phyloP scores from a whole-genome alignment of 2,113 vertebrate species.

The Muntiacus reevesi region DNA sequence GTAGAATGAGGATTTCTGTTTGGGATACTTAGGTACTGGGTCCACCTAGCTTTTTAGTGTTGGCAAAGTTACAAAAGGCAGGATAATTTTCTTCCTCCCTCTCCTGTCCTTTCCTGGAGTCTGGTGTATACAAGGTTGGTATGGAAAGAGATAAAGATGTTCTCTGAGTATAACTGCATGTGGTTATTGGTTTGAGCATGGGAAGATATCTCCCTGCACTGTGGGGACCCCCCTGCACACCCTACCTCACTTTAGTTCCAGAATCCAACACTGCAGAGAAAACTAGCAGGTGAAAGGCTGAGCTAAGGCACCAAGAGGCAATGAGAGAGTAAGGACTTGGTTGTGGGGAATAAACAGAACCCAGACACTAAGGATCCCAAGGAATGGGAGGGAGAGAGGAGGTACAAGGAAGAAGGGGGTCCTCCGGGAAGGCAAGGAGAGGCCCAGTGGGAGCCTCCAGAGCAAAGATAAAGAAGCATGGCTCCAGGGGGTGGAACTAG shows the following conservation, averaged over 20 bases:
- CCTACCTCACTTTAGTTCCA: background rate
- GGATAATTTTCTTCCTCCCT: background rate
- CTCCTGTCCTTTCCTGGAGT: background rate
- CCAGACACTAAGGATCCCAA: background rate
- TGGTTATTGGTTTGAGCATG: background rate
- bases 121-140: background rate
- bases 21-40: background rate
- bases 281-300: background rate
- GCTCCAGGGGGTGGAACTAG: background rate
- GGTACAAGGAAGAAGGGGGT: background rate
- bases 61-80: background rate
- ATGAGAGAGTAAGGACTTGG: background rate
- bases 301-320: background rate
- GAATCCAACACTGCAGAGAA: background rate
- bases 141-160: background rate
- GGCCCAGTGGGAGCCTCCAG: background rate
- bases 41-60: background rate
- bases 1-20: background rate
- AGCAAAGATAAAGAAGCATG: background rate
- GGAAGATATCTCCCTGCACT: background rate
- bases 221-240: fast-evolving
- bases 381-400: background rate
- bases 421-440: background rate
- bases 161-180: background rate
- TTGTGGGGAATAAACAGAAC: background rate